These are phyloP conservation scores for Arctia plantaginis DNA, from an alignment of 2,888 invertebrate genomes.

Conservation along the genomic window DNA sequence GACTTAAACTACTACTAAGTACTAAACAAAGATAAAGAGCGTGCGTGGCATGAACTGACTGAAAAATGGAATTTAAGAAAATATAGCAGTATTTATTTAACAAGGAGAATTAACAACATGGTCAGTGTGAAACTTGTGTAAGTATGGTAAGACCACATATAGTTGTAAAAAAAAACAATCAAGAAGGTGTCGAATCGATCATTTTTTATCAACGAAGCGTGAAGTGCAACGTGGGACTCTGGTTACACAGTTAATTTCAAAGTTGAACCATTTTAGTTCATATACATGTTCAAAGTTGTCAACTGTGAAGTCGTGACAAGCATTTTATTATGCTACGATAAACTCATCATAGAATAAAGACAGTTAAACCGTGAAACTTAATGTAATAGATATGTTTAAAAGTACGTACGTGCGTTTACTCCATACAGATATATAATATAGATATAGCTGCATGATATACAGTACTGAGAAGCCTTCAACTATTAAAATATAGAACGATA, in stretches of 20 bases:
- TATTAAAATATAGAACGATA: slow-evolving; percentile 38
- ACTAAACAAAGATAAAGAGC: background rate
- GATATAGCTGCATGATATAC: slow-evolving; percentile 48
- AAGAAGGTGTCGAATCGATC: slow-evolving; percentile 9
- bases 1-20: background rate
- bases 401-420: slow-evolving; percentile 50
- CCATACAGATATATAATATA: slow-evolving; percentile 36
- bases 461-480: slow-evolving; percentile 19
- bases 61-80: background rate
- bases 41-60: background rate
- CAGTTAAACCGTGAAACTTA: slow-evolving; percentile 72
- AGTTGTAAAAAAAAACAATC: background rate
- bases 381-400: slow-evolving; percentile 78
- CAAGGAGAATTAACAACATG: background rate
- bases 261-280: slow-evolving; percentile 13
- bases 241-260: slow-evolving; percentile 16
- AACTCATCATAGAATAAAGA: slow-evolving; percentile 57
- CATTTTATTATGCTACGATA: slow-evolving; percentile 45
- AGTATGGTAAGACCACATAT: background rate
- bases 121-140: background rate
- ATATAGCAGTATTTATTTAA: background rate
- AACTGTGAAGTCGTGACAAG: slow-evolving; percentile 17
- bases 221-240: background rate
- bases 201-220: slow-evolving; percentile 15
- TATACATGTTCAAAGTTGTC: slow-evolving; percentile 4